phyloP scores from a whole-genome alignment of 2,797 vertebrate genomes.

The Karalla daura region DNA sequence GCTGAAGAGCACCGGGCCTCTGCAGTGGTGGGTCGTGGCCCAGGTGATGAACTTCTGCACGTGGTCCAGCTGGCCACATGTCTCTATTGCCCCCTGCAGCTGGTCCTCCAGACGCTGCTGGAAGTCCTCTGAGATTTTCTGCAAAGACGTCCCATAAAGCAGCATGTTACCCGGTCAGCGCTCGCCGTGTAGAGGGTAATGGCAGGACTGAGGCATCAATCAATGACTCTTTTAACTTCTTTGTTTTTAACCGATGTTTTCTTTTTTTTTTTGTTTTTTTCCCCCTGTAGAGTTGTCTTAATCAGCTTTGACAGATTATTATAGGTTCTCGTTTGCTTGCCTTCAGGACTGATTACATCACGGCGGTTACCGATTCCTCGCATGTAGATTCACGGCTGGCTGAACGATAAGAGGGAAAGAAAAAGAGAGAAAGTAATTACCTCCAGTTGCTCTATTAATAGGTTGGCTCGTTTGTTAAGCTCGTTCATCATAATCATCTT shows the following conservation, averaged over 20 bases:
- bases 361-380: constrained; percentile 58
- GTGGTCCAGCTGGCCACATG: constrained; percentile 93
- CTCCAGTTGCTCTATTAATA: constrained; percentile 97
- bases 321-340: constrained; percentile 53
- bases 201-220: constrained; percentile 20
- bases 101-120: constrained; percentile 93
- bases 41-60: constrained; percentile 97
- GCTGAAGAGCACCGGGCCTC: constrained; percentile 95
- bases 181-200: constrained; percentile 10
- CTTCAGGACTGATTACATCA: constrained; percentile 61
- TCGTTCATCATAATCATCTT: constrained; percentile 99
- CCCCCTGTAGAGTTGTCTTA: constrained; percentile 45
- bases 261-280: too few species aligned
- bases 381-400: constrained; percentile 60
- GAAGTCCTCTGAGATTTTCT: constrained; percentile 94
- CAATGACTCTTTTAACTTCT: constrained; percentile 1
- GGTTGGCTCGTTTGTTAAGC: constrained; percentile 95
- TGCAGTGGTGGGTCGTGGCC: constrained; percentile 92
- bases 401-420: constrained; percentile 69
- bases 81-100: constrained; percentile 90
- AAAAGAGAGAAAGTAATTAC: constrained; percentile 85
- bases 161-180: constrained; percentile 18
- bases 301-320: constrained; percentile 65
- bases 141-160: constrained; percentile 39
- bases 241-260: constrained; percentile 42